phyloP scores from a whole-genome alignment of 2,797 vertebrate genomes.

The Buceros bicornis region DNA sequence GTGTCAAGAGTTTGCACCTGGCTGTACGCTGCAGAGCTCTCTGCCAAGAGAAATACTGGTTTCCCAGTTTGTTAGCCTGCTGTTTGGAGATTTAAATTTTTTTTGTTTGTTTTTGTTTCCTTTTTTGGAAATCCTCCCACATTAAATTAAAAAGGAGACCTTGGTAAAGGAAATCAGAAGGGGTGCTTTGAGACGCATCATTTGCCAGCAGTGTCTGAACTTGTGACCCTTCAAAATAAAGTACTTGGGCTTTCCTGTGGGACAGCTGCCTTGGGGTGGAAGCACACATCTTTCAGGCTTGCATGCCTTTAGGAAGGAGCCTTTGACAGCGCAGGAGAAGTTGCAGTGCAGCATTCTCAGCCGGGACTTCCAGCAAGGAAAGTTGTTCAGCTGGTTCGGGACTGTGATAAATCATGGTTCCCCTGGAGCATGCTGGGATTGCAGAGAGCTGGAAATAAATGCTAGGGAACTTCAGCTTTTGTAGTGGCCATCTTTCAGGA shows the following conservation, averaged over 20 bases:
- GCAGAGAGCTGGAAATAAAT: slow-evolving; percentile 50
- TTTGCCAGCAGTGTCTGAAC: slow-evolving; percentile 56
- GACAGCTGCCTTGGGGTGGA: not conserved
- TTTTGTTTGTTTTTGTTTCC: not conserved
- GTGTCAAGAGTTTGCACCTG: slow-evolving; percentile 47
- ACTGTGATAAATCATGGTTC: slow-evolving; percentile 44
- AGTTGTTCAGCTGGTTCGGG: slow-evolving; percentile 23
- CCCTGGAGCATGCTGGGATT: not conserved
- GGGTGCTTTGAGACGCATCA: slow-evolving; percentile 34
- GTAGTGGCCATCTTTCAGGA: slow-evolving; percentile 45
- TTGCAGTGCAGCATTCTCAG: slow-evolving; percentile 10
- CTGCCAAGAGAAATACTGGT: slow-evolving; percentile 50
- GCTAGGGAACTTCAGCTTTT: slow-evolving; percentile 46
- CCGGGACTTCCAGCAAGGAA: slow-evolving; percentile 2
- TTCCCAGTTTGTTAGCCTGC: slow-evolving; percentile 38
- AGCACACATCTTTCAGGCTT: slow-evolving; percentile 1
- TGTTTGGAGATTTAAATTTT: slow-evolving; percentile 4
- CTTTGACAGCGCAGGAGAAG: slow-evolving; percentile 43
- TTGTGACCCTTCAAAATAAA: slow-evolving; percentile 53
- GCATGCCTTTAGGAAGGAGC: not conserved
- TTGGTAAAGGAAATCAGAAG: slow-evolving; percentile 26
- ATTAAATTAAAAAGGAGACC: slow-evolving; percentile 35
- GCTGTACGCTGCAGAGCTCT: not conserved
- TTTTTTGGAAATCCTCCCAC: slow-evolving; percentile 16
- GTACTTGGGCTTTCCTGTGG: slow-evolving; percentile 30